Evolutionary conservation across 2,113 vertebrate species (phyloP).

Genomic region (Myotis brandtii): DNA sequence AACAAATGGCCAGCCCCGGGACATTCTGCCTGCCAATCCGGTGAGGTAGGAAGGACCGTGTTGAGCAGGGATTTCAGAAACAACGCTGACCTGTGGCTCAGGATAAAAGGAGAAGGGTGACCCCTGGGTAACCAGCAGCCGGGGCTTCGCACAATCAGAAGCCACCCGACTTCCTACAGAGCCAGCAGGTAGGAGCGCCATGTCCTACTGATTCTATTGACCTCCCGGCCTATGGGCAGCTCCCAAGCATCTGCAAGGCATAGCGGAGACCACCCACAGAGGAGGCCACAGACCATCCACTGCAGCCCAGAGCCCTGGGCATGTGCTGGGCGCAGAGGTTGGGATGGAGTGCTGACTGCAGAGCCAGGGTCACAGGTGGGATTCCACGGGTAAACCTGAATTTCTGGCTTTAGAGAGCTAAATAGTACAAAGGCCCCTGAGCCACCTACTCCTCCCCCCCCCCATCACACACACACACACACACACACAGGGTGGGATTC

Average conservation of each 20-base stretch:
- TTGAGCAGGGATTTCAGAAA: slow-evolving; percentile 3
- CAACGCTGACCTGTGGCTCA: neutral
- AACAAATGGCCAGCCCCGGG: neutral
- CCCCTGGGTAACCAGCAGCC: neutral
- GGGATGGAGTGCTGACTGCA: neutral
- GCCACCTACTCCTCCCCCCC: neutral
- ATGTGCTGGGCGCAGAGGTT: neutral
- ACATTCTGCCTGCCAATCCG: neutral
- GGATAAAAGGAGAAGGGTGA: neutral
- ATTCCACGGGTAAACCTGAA: neutral
- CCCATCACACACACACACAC: no score
- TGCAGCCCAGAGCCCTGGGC: neutral
- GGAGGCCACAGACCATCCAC: neutral
- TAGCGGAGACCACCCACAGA: neutral
- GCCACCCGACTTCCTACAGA: neutral
- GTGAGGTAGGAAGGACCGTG: neutral
- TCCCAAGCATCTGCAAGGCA: neutral
- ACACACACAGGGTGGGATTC: neutral
- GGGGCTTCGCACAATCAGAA: neutral
- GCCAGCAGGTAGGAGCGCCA: neutral
- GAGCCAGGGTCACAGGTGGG: neutral
- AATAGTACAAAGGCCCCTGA: no score
- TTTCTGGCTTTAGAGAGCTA: neutral
- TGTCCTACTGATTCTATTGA: neutral
- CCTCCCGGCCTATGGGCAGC: neutral